These are phyloP conservation scores for Salvelinus sp. DNA, from an alignment of 2,113 vertebrate species.

Conservation along the genomic window DNA sequence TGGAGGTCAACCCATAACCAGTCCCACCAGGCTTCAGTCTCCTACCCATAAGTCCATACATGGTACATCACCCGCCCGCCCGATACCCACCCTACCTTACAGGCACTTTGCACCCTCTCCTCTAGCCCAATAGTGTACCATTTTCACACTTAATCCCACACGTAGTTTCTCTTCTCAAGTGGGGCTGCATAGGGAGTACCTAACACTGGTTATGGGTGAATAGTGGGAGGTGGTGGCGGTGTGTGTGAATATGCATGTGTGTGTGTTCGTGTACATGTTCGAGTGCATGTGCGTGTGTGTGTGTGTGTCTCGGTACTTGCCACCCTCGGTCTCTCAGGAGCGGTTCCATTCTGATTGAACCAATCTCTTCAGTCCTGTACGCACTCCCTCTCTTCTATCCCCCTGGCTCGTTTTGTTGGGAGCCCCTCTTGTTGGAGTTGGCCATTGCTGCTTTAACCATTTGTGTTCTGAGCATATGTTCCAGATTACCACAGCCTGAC, in stretches of 20 bases:
- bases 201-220: constrained; percentile 3
- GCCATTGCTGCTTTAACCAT: constrained; percentile 86
- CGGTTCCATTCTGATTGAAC: constrained; percentile 59
- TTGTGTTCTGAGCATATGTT: constrained; percentile 84
- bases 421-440: constrained; percentile 83
- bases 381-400: constrained; percentile 73
- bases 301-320: constrained; percentile 20
- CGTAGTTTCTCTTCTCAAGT: constrained; percentile 6
- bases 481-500: constrained; percentile 75
- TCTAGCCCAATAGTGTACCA: background rate
- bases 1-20: no score
- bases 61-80: background rate
- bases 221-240: background rate
- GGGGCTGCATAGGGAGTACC: constrained; percentile 5
- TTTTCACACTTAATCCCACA: constrained; percentile 19
- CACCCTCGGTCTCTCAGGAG: constrained; percentile 69
- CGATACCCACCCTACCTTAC: background rate
- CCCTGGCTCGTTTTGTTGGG: constrained; percentile 55
- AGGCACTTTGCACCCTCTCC: background rate
- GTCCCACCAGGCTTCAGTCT: background rate
- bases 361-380: constrained; percentile 55
- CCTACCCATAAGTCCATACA: background rate
- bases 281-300: background rate
- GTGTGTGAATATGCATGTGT: background rate
- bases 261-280: background rate